These are phyloP conservation scores for Oreotrochilus melanogaster DNA, from an alignment of 2,113 vertebrate species.

Conservation along the genomic window DNA sequence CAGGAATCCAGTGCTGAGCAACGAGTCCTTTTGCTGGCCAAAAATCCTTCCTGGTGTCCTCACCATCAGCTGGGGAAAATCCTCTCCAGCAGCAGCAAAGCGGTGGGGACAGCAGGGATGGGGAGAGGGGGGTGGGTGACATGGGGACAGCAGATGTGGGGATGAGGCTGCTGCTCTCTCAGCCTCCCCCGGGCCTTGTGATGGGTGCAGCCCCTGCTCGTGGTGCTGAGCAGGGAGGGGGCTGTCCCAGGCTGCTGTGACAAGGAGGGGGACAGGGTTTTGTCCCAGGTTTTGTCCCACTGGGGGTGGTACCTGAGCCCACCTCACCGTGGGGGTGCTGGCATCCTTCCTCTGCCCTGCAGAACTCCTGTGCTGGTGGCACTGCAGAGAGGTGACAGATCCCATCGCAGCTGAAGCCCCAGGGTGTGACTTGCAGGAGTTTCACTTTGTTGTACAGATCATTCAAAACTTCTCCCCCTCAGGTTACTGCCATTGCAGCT, in stretches of 20 bases:
- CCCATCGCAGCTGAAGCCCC: accelerated
- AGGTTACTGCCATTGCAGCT: not conserved
- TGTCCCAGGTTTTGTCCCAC: not conserved
- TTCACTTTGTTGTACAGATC: not conserved
- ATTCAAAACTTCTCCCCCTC: not conserved
- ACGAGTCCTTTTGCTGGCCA: not conserved
- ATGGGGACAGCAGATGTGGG: not conserved
- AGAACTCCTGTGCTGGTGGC: not conserved
- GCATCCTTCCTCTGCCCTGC: not conserved
- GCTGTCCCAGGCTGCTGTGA: not conserved
- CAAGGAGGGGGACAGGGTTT: not conserved
- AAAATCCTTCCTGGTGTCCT: not conserved
- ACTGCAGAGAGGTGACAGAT: too few species aligned
- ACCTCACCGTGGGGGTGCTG: accelerated
- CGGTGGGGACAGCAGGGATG: not conserved
- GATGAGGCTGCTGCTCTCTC: not conserved
- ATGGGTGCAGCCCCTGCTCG: not conserved
- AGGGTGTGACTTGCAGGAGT: not conserved
- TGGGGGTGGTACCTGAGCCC: accelerated
- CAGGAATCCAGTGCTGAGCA: not conserved
- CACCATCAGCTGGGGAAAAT: not conserved
- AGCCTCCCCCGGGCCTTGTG: not conserved
- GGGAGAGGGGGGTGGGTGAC: not conserved
- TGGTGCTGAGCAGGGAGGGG: not conserved
- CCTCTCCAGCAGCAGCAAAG: not conserved